Evolutionary conservation across 2,888 invertebrate species (phyloP).

Genomic region (Macrosoma leucophasiata): DNA sequence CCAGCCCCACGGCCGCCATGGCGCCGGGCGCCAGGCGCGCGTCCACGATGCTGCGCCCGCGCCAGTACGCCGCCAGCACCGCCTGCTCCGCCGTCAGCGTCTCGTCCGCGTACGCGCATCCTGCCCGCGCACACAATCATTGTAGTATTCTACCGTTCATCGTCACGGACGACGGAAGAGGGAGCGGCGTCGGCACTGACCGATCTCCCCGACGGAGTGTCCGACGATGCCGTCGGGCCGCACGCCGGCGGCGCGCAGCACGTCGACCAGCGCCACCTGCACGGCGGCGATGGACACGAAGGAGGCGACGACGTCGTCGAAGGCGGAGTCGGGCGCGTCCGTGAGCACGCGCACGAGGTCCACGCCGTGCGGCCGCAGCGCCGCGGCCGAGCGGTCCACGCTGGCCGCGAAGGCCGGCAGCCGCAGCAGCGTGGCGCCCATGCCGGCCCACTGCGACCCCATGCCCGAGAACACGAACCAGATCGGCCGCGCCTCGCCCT

Average conservation of each 20-base stretch:
- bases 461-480: constrained; percentile 99
- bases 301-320: constrained; percentile 90
- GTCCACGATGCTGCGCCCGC: constrained; percentile 89
- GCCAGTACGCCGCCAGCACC: constrained; percentile 94
- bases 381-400: constrained; percentile 84
- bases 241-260: constrained; percentile 84
- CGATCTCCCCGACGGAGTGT: constrained; percentile 95
- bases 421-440: constrained; percentile 91
- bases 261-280: constrained; percentile 96
- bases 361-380: constrained; percentile 85
- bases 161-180: background rate
- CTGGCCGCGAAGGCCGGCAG: constrained; percentile 88
- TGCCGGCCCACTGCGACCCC: constrained; percentile 98
- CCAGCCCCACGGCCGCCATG: constrained; percentile 95
- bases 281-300: constrained; percentile 97
- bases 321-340: constrained; percentile 83
- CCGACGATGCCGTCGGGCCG: constrained; percentile 96
- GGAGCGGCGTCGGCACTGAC: constrained; percentile 41
- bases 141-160: background rate
- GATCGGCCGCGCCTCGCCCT: constrained; percentile 82
- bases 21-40: constrained; percentile 83
- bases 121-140: constrained; percentile 45
- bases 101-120: constrained; percentile 98
- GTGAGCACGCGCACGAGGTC: constrained; percentile 89
- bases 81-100: constrained; percentile 96